A percentile compares a stretch with the other conserved stretches of the same genome.
phyloP scores from a whole-genome alignment of 1,140 invertebrate genomes.

The Bombyx mori region ASM3026992v2 NC_085111.1:8733001-8733500 shows the following conservation, averaged over 20 bases:
- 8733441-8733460: conserved; percentile 32
- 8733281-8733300: conserved; percentile 38
- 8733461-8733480: conserved; percentile 26
- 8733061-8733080: conserved; percentile 54
- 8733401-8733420: conserved; percentile 48
- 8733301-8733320: conserved; percentile 17
- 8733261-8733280: conserved; percentile 26
- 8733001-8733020: conserved; percentile 19
- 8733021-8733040: conserved; percentile 19
- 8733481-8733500: conserved; percentile 8
- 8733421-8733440: conserved; percentile 48
- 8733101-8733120: conserved; percentile 49
- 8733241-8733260: conserved; percentile 35
- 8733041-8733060: conserved; percentile 52
- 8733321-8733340: conserved; percentile 18
- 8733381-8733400: conserved; percentile 44
- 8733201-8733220: neutral
- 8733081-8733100: conserved; percentile 27
- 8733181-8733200: too few relatives aligned
- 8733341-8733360: conserved; percentile 35
- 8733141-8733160: too few relatives aligned
- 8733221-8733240: conserved; percentile 15
- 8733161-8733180: too few relatives aligned
- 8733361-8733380: conserved; percentile 47
- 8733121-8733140: conserved; percentile 17